Conservation (phyloP, 2,113 vertebrate species). For the Symphodus melops region DNA sequence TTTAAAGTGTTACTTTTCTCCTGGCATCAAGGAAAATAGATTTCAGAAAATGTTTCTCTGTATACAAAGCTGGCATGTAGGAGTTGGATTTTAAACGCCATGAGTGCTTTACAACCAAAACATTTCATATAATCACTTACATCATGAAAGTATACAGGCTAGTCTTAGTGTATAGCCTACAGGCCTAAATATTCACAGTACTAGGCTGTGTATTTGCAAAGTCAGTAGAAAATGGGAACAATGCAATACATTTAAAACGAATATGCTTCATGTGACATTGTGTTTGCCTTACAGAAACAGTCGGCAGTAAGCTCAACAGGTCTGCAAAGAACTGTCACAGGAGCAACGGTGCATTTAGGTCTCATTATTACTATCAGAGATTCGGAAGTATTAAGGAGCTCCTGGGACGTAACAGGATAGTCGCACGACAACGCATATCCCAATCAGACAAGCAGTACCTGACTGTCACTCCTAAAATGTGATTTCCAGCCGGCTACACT, state of each 20-base stretch:
- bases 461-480: slow-evolving; percentile 54
- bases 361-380: slow-evolving; percentile 42
- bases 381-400: slow-evolving; percentile 36
- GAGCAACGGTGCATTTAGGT: slow-evolving; percentile 42
- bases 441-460: slow-evolving; percentile 36
- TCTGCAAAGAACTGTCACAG: slow-evolving; percentile 32
- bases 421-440: slow-evolving; percentile 34
- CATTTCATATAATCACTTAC: not conserved
- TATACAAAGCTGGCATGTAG: not conserved
- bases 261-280: not conserved
- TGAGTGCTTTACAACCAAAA: not conserved
- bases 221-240: too few relatives aligned
- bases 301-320: slow-evolving; percentile 56
- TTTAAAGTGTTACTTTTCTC: slow-evolving; percentile 8
- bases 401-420: slow-evolving; percentile 47
- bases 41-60: not conserved
- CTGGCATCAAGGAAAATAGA: not conserved
- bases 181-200: not conserved
- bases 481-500: slow-evolving; percentile 39
- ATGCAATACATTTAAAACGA: not conserved
- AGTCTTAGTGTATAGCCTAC: not conserved
- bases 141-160: too few relatives aligned
- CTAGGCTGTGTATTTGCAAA: not conserved
- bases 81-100: not conserved
- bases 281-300: not conserved